Conservation (phyloP, 2,797 vertebrate species). For the Smutsia temminckii region DNA sequence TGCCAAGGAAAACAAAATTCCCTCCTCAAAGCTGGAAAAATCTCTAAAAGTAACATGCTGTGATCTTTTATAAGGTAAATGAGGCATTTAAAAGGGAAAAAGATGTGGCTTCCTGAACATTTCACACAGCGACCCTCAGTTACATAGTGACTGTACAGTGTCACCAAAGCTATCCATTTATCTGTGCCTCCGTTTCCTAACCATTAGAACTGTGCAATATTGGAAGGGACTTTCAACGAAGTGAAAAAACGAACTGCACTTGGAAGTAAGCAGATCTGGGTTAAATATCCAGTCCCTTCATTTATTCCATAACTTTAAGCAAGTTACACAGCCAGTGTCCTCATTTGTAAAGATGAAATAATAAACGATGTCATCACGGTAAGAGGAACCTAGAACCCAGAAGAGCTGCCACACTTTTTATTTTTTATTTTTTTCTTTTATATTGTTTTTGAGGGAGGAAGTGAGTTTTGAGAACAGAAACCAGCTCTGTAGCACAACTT, state of each 20-base stretch:
- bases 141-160: background rate
- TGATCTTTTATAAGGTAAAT: background rate
- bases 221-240: background rate
- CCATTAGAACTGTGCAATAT: background rate
- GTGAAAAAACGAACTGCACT: background rate
- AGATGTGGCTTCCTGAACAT: background rate
- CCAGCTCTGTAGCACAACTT: background rate
- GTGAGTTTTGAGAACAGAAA: background rate
- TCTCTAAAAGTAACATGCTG: background rate
- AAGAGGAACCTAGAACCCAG: background rate
- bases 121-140: background rate
- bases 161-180: background rate
- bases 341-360: background rate
- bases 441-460: background rate
- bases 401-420: background rate
- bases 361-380: background rate
- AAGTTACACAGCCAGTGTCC: background rate
- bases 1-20: conserved; percentile 14
- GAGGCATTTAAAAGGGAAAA: background rate
- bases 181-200: conserved; percentile 18
- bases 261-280: background rate
- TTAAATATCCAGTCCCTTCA: background rate
- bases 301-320: background rate
- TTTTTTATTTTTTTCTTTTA: background rate
- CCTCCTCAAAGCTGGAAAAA: background rate